A percentile compares a stretch with the other conserved stretches of the same genome.
Conservation (phyloP, 1,140 invertebrate species). For the Oscheius sp. region DNA sequence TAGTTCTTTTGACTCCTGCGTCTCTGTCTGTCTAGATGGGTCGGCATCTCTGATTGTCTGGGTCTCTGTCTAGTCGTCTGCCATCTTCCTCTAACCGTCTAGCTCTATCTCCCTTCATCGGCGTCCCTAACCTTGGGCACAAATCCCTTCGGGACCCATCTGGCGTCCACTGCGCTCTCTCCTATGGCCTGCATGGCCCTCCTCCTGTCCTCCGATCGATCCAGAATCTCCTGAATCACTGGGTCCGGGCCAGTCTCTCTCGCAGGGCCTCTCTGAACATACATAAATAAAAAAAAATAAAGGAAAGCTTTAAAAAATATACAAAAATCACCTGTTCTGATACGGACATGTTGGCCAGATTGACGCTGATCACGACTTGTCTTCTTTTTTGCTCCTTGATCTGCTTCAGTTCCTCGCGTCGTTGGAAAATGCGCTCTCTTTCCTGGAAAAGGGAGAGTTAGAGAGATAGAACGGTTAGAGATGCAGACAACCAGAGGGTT, state of each 20-base stretch:
- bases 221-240: slow-evolving; percentile 27
- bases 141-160: slow-evolving; percentile 32
- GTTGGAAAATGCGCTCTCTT: slow-evolving; percentile 62
- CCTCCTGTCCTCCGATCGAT: slow-evolving; percentile 8
- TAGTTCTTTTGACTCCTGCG: too few species aligned
- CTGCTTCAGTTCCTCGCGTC: slow-evolving; percentile 51
- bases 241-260: slow-evolving; percentile 17
- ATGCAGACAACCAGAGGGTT: too few species aligned
- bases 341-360: slow-evolving; percentile 21
- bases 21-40: too few species aligned
- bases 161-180: not conserved
- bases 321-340: not conserved
- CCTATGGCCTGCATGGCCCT: slow-evolving; percentile 7
- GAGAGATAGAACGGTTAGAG: slow-evolving; percentile 71
- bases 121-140: slow-evolving; percentile 26
- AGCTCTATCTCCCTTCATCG: too few species aligned
- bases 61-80: too few species aligned
- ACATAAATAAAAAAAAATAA: slow-evolving; percentile 21
- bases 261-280: slow-evolving; percentile 4
- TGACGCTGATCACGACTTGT: slow-evolving; percentile 35
- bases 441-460: slow-evolving; percentile 76
- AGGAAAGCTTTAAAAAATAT: slow-evolving; percentile 13
- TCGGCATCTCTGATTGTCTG: too few species aligned
- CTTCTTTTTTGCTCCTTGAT: slow-evolving; percentile 32
- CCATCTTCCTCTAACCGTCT: too few species aligned